Conservation (phyloP, 2,888 invertebrate species). For the Tetragonula carbonaria region DNA sequence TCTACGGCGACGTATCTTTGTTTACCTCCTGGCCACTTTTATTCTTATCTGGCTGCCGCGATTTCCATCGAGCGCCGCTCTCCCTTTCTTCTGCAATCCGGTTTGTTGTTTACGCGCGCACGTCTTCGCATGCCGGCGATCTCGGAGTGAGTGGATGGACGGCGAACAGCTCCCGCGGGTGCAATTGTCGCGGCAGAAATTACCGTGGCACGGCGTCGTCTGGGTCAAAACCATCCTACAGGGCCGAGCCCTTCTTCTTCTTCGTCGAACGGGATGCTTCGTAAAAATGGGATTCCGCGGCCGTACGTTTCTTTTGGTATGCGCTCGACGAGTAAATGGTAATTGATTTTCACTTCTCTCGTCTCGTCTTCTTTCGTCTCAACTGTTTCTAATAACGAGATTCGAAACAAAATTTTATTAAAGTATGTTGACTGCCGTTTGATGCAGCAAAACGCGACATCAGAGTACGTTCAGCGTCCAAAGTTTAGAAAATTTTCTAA, state of each 20-base stretch:
- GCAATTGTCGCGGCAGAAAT: conserved; percentile 76
- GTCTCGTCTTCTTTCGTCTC: background rate
- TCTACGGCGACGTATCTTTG: conserved; percentile 15
- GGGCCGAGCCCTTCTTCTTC: conserved; percentile 11
- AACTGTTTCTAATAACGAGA: too few species aligned
- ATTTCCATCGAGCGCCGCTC: conserved; percentile 40
- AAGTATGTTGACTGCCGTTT: fast-evolving
- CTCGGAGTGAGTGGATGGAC: conserved; percentile 26
- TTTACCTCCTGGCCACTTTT: conserved; percentile 36
- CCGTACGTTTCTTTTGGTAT: background rate
- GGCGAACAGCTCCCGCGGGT: conserved; percentile 73
- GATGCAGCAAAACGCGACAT: too few species aligned
- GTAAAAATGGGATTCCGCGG: background rate
- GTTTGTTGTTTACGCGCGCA: conserved; percentile 47
- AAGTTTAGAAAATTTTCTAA: too few species aligned
- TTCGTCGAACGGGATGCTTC: background rate
- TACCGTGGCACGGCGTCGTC: conserved; percentile 71
- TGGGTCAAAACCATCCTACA: conserved; percentile 67
- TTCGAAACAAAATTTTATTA: background rate
- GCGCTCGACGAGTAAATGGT: background rate
- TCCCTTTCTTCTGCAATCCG: conserved; percentile 23
- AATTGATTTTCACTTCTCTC: background rate
- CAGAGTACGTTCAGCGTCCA: too few species aligned
- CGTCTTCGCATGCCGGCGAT: conserved; percentile 33
- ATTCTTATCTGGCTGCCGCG: conserved; percentile 39